These are phyloP conservation scores for Prionailurus bengalensis DNA, from an alignment of 2,113 vertebrate genomes.

Conservation along the genomic window DNA sequence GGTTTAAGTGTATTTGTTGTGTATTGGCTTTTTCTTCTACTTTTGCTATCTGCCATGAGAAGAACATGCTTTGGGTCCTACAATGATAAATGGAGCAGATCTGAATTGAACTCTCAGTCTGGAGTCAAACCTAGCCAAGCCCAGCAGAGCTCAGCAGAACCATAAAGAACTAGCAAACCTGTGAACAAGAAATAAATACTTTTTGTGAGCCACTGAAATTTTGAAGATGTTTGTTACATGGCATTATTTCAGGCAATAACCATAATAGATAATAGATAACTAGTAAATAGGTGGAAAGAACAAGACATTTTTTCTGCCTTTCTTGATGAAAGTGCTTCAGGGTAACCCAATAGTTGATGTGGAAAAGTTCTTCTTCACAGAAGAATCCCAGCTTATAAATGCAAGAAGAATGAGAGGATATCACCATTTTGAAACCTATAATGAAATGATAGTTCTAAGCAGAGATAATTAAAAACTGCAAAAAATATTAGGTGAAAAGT, in stretches of 20 bases:
- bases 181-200: background rate
- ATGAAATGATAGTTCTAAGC: slow-evolving; percentile 18
- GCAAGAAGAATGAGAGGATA: background rate
- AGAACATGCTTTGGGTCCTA: background rate
- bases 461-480: background rate
- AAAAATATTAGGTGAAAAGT: slow-evolving; percentile 24
- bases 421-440: background rate
- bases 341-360: background rate
- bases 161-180: background rate
- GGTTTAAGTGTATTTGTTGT: background rate
- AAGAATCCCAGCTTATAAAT: background rate
- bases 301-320: background rate
- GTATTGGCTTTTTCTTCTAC: background rate
- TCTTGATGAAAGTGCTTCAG: background rate
- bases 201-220: background rate
- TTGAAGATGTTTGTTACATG: background rate
- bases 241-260: background rate
- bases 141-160: background rate
- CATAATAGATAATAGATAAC: background rate
- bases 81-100: background rate
- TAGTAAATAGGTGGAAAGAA: background rate
- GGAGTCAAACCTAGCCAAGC: background rate
- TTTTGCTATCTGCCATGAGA: background rate
- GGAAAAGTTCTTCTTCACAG: background rate
- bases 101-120: background rate